These are phyloP conservation scores for Ceuthmochares aereus DNA, from an alignment of 2,113 vertebrate genomes.

Conservation along the genomic window DNA sequence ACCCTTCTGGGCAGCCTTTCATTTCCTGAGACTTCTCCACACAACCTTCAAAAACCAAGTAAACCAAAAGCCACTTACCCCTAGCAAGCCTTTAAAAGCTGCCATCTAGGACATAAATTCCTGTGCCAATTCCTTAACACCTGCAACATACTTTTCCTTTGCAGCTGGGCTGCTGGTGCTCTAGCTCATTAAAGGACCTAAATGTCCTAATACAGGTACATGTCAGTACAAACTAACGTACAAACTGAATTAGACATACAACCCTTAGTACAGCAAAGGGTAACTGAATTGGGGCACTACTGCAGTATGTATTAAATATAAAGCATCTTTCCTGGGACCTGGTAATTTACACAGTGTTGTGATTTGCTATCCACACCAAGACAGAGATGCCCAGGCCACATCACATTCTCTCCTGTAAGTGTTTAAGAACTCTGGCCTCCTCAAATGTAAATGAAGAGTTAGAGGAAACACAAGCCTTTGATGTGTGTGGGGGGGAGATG, in stretches of 20 bases:
- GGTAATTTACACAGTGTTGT: neutral
- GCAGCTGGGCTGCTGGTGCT: neutral
- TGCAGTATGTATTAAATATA: neutral
- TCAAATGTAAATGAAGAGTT: slow-evolving; percentile 38
- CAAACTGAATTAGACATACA: neutral
- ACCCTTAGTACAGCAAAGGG: neutral
- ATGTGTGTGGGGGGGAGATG: slow-evolving; percentile 29
- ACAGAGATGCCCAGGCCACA: neutral
- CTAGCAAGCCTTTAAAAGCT: neutral
- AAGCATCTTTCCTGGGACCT: neutral
- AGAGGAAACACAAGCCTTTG: slow-evolving; percentile 52
- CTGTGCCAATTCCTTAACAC: neutral
- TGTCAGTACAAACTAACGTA: neutral
- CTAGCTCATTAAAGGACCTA: neutral
- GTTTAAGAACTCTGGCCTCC: slow-evolving; percentile 24
- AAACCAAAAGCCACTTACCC: neutral
- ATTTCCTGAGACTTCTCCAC: neutral
- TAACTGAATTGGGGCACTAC: neutral
- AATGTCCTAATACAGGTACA: neutral
- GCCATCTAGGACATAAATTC: neutral
- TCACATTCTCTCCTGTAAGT: neutral
- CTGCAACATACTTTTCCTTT: neutral
- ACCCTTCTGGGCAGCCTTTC: neutral
- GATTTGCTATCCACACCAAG: neutral
- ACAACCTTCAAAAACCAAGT: neutral